Conservation (phyloP, 2,797 vertebrate genomes). For the Chloroceryle amazona region DNA sequence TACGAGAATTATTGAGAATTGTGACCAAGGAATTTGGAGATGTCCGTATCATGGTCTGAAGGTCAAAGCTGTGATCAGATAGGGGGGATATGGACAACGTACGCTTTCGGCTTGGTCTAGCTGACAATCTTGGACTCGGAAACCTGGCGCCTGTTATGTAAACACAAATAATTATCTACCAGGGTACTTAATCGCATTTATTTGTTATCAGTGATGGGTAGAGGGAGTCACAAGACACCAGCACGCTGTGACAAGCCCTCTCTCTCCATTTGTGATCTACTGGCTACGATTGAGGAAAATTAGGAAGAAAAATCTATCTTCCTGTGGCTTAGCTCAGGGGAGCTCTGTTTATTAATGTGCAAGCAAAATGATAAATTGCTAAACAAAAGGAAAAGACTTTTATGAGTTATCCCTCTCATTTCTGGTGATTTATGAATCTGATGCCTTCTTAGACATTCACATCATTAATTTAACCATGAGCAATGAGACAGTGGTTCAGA, state of each 20-base stretch:
- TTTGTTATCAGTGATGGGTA: slow-evolving; percentile 37
- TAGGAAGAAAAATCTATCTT: slow-evolving; percentile 88
- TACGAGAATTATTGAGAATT: slow-evolving; percentile 97
- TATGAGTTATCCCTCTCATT: slow-evolving; percentile 91
- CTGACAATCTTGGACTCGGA: slow-evolving; percentile 90
- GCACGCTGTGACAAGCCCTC: slow-evolving; percentile 65
- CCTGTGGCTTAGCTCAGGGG: slow-evolving; percentile 89
- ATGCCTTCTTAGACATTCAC: slow-evolving; percentile 86
- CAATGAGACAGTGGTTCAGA: slow-evolving; percentile 81
- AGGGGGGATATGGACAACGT: slow-evolving; percentile 94
- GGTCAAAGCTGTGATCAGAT: slow-evolving; percentile 97
- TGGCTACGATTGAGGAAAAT: slow-evolving; percentile 85
- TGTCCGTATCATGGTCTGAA: slow-evolving; percentile 97
- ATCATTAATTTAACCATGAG: slow-evolving; percentile 91
- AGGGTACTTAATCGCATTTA: slow-evolving; percentile 6
- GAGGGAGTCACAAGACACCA: slow-evolving; percentile 44
- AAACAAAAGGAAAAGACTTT: slow-evolving; percentile 89
- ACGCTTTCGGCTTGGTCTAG: slow-evolving; percentile 94
- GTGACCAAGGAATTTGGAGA: slow-evolving; percentile 97
- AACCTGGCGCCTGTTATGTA: slow-evolving; percentile 88
- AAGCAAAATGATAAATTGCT: slow-evolving; percentile 95
- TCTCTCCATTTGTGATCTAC: slow-evolving; percentile 82
- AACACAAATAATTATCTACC: slow-evolving; percentile 75
- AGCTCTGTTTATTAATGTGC: slow-evolving; percentile 96
- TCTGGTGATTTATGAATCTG: slow-evolving; percentile 95